Percentiles rank a stretch among this genome's conserved stretches.
Evolutionary conservation across 2,888 invertebrate genomes (phyloP).

Genomic region (Tiphia femorata): DNA sequence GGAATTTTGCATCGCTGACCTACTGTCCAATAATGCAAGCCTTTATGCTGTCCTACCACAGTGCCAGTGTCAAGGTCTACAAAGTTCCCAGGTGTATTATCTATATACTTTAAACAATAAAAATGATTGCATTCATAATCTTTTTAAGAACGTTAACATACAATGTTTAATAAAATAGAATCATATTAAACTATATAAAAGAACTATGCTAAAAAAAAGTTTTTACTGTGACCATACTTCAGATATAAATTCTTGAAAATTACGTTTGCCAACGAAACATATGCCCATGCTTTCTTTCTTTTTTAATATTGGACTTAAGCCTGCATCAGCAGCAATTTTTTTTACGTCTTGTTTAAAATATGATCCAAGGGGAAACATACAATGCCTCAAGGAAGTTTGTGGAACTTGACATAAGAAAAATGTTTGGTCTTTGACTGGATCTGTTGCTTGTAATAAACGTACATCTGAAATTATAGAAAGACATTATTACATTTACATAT

Average conservation of each 20-base stretch:
- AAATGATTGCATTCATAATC: neutral
- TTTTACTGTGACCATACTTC: conserved; percentile 73
- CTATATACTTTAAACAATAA: conserved; percentile 78
- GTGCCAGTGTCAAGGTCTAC: conserved; percentile 85
- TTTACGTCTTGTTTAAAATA: conserved; percentile 84
- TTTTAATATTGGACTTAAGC: conserved; percentile 76
- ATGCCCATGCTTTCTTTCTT: conserved; percentile 95
- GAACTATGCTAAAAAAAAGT: neutral
- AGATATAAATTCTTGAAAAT: conserved; percentile 89
- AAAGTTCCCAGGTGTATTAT: conserved; percentile 82
- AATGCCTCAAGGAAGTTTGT: conserved; percentile 80
- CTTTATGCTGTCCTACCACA: conserved; percentile 84
- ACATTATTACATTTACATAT: neutral
- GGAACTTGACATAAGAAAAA: conserved; percentile 91
- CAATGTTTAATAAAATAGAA: neutral
- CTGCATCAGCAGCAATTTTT: conserved; percentile 79
- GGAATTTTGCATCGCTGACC: conserved; percentile 86
- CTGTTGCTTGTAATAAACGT: conserved; percentile 79
- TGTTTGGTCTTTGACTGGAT: conserved; percentile 92
- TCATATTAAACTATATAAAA: too few relatives aligned
- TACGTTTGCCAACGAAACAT: conserved; percentile 93
- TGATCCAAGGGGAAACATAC: conserved; percentile 93
- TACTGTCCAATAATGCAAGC: conserved; percentile 93
- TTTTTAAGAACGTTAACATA: neutral
- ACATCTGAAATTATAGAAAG: conserved; percentile 71